A percentile compares a stretch with the other conserved stretches of the same genome.
phyloP scores from a whole-genome alignment of 1,140 invertebrate genomes.

The Heliothis virescens region DNA sequence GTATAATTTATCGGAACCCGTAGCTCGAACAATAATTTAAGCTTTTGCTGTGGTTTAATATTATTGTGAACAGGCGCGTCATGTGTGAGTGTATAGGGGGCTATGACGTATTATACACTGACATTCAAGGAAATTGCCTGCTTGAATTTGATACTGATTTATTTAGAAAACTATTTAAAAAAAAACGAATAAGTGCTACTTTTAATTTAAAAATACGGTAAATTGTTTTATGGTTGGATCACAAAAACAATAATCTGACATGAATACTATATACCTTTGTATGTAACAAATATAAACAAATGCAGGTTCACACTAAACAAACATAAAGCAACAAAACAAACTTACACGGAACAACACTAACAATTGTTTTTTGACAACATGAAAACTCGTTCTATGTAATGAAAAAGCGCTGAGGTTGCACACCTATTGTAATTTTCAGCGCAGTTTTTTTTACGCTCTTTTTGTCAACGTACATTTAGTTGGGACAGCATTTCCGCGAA shows the following conservation, averaged over 20 bases:
- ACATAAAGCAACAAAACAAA: background rate
- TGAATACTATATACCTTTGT: too few species aligned
- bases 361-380: slow-evolving; percentile 19
- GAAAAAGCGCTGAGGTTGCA: slow-evolving; percentile 18
- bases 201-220: too few species aligned
- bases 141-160: too few species aligned
- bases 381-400: slow-evolving; percentile 3
- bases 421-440: slow-evolving; percentile 24
- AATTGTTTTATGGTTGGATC: too few species aligned
- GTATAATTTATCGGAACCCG: too few species aligned
- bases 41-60: slow-evolving; percentile 22
- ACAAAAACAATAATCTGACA: too few species aligned
- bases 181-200: background rate
- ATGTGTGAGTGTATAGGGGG: slow-evolving; percentile 24
- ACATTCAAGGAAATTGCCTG: background rate
- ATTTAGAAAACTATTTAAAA: too few species aligned
- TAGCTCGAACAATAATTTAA: background rate
- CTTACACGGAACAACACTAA: background rate
- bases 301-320: background rate
- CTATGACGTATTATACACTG: too few species aligned
- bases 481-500: slow-evolving; percentile 9
- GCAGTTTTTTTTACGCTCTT: slow-evolving; percentile 11
- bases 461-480: slow-evolving; percentile 32
- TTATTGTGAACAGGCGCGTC: slow-evolving; percentile 40
- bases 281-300: background rate